Evolutionary conservation across 2,888 invertebrate species (phyloP).

Genomic region (Tyria jacobaeae): DNA sequence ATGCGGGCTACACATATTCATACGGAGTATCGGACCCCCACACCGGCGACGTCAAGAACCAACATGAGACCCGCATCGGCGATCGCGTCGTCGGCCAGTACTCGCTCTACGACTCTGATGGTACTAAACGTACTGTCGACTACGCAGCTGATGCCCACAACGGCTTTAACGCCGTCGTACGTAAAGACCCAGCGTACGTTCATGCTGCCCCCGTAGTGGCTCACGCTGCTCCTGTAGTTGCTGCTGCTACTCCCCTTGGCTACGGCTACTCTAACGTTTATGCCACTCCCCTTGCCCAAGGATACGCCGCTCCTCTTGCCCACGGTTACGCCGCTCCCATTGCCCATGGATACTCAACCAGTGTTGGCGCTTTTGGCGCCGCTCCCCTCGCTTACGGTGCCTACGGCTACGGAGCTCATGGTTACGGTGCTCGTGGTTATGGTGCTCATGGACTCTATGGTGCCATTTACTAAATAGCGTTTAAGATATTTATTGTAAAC

Average conservation of each 20-base stretch:
- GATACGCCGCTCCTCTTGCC: not conserved
- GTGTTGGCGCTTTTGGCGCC: not conserved
- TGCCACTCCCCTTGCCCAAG: not conserved
- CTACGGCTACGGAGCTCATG: not conserved
- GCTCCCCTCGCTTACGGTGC: not conserved
- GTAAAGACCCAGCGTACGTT: conserved; percentile 74
- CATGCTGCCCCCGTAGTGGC: conserved; percentile 62
- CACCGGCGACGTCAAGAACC: conserved; percentile 84
- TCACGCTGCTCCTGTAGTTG: conserved; percentile 60
- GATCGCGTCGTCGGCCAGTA: conserved; percentile 86
- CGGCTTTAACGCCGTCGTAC: conserved; percentile 86
- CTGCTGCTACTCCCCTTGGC: conserved; percentile 48
- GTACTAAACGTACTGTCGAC: conserved; percentile 88
- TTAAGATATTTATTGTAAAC: conserved; percentile 40
- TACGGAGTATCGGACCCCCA: conserved; percentile 81
- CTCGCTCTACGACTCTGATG: conserved; percentile 86
- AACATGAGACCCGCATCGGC: conserved; percentile 88
- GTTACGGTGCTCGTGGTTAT: conserved; percentile 35
- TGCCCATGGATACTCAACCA: not conserved
- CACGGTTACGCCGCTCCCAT: not conserved
- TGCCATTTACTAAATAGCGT: conserved; percentile 46
- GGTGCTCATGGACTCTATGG: conserved; percentile 36
- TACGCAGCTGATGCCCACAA: conserved; percentile 83
- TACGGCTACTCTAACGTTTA: conserved; percentile 37
- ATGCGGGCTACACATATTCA: conserved; percentile 74